Base-by-base conservation (phyloP, 2,888 invertebrate genomes). In the Rhyacophila evoluta region DNA sequence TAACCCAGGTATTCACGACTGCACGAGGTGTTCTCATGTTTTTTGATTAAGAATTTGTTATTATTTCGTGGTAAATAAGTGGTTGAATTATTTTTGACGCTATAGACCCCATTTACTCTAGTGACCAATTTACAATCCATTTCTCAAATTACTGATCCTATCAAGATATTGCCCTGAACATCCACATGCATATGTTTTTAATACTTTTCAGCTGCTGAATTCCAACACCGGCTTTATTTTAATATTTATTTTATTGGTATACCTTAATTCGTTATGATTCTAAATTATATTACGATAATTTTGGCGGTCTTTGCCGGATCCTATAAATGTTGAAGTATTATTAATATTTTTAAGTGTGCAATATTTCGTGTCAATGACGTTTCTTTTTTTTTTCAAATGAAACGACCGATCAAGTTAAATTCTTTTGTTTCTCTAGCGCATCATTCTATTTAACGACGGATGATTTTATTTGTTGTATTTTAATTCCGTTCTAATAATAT, bases 1-100 rank as follows among this genome's bases (percentile, higher is more conserved):
- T 38, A 77, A 77, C 39, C 15, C 37, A 55, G 25, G 3, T 11
- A 8, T 38, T 38, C 38, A 6, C 27, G 28, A 38, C 70, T 11
- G 76, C 81, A 78, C 81, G 81, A 81, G 81, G 81, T 76, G 78
- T 81, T 78, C 80, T 74, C 74, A 78, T 80, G 81, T 75, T 81
- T 81, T 78, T 76, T 10, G 55, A 25, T 25, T 37, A 28, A 69
- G n/a, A 41, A 27, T 55, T 19, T 41, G 19, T 71, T 74, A 38
- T 39, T 41, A 29, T 55, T 27, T 27, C 38, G n/a, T 38, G 68
- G 38, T 67, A 72, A 69, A 69, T 29, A 69, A 69, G 12, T 69
- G n/a, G 27, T 15, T 69, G 28, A 5, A 27, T 11, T 8, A 11
- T 11, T 29, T 28, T n/a, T 12, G 10, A 19, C 2, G 10, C 5